Evolutionary conservation across 2,888 invertebrate species (phyloP), one percentile per base, ranked within the genome.

Genomic region (Oscheius myriophilus): DNA sequence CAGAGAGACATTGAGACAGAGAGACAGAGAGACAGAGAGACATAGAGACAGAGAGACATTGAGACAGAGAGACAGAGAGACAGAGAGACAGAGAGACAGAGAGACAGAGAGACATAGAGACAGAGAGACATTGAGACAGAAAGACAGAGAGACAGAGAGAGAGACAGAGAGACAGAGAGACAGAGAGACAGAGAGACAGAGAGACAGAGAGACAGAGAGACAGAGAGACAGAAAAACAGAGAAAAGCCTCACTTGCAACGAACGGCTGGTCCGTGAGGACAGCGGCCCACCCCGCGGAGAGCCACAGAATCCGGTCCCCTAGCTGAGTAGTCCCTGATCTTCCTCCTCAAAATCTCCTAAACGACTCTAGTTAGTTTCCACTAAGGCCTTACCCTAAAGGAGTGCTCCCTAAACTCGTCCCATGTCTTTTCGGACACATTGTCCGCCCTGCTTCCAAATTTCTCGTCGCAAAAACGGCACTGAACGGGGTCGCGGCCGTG

Each of bases 221-320:
- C 4, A 33, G 33, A 33, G 33, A 33, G 33, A 33, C 4, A 43
- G n/a, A 23, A 21, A 16, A 23, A 21, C 9, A 46, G 43, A 41
- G 9, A 18, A 16, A 51, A 16, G 16, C 45, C 66, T 25, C 23
- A 75, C 76, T 72, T 77, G 75, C 77, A 77, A 33, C 69, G 72
- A 25, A 73, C 65, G 0, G 77, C 69, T 1, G 74, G 68, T 16
- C 77, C 77, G 59, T 77, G 77, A 2, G 77, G 77, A 68, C 77
- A 77, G 41, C 64, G 41, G 0, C 75, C 77, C 18, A 77, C 67
- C 12, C 77, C 77, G 23, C 77, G 69, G 45, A 76, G 58, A 2
- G 71, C 73, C 4, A 57, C 58, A 12, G 25, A 14, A 7, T 58
- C 53, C 6, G 46, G 18, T 18, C 39, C 39, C 12, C 42, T 16